Conservation (phyloP, 2,113 vertebrate genomes). For the Sprattus sprattus region DNA sequence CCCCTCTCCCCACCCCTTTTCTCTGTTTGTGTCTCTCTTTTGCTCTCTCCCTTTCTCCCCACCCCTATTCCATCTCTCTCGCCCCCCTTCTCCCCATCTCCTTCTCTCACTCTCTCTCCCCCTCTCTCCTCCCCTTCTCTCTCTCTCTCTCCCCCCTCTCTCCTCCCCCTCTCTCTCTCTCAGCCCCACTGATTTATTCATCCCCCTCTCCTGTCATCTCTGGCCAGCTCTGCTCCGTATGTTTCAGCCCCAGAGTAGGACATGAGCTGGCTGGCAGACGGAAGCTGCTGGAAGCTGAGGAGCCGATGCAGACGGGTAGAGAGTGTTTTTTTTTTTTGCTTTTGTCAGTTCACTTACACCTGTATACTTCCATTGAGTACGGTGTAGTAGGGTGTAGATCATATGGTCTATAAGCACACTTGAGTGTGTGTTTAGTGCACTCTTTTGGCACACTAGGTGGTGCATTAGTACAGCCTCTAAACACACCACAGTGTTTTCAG, state of each 20-base stretch:
- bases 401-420: no score
- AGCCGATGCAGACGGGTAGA: no score
- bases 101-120: background rate
- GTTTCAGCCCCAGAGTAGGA: background rate
- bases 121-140: background rate
- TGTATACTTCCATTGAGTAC: no score
- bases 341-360: no score
- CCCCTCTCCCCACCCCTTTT: background rate
- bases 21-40: background rate
- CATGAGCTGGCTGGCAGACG: background rate
- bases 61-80: background rate
- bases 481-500: no score
- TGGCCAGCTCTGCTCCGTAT: background rate
- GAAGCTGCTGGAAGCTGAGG: background rate
- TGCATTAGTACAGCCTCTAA: no score
- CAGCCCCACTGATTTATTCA: background rate
- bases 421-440: no score
- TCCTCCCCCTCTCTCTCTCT: background rate
- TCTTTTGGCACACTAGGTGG: no score
- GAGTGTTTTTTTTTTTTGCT: no score
- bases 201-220: background rate
- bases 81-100: background rate
- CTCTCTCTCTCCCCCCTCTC: background rate
- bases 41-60: background rate
- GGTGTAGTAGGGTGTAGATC: no score